Evolutionary conservation across 2,113 vertebrate genomes (phyloP), one percentile per base, ranked within the genome.

Genomic region (Pseudorhombus dupliciocellatus): DNA sequence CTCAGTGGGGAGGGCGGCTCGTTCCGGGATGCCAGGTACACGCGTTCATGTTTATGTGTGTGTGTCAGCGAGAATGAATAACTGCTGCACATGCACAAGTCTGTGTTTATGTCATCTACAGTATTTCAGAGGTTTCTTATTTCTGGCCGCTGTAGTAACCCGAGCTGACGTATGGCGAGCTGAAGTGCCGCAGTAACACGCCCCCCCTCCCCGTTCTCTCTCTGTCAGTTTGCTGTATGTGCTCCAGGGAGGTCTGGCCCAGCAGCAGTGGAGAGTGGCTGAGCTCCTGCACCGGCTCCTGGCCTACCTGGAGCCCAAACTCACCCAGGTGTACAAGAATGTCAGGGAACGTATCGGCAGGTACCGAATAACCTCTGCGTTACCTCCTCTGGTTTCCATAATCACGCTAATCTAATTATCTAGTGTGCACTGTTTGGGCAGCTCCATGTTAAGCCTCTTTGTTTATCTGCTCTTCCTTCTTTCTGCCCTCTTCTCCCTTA

Each of bases 261-360:
- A 99, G 90, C 97, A 99, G 83, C 96, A 98, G 60, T 99, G 98
- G 98, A 94, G 97, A 70, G 96, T 99, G 1, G 94, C 98, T 25
- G 96, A 98, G 69, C 91, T 99, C 21, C 80, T 98, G 71, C 97
- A 99, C 81, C 92, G 96, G 58, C 91, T 99, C 68, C 91, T 99
- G 60, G 92, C 93, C 59, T 98, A 97, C 90, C 88, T 99, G 92
- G 98, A 99, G 77, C 98, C 97, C 56, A 98, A 97, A 90, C 97
- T 99, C 81, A 98, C 96, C 1, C 97, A 98, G 67, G 97, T 98
- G 83, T 99, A 98, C 89, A 99, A 98, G 90, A 98, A 99, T 0
- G 98, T 99, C 66, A 93, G 97, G 70, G 98, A 99, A 90, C 94
- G 97, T 58, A 99, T 98, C 65, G 98, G 96, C 87, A 99, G 98